Conservation (phyloP, 2,888 invertebrate genomes). For the Andrena minutula region DNA sequence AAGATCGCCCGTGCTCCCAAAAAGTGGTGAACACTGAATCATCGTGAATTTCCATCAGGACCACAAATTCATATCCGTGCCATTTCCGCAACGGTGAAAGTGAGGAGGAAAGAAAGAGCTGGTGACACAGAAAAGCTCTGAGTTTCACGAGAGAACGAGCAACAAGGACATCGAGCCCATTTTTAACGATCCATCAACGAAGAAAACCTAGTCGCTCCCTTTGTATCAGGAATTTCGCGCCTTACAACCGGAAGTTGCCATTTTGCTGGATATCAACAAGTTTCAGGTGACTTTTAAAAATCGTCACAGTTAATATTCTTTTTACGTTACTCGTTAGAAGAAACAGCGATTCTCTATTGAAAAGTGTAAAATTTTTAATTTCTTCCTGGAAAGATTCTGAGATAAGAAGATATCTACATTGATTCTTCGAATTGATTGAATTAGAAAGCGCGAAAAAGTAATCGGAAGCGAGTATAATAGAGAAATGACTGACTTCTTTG, state of each 20-base stretch:
- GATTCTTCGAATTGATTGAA: not conserved
- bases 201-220: not conserved
- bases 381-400: not conserved
- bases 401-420: not conserved
- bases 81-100: conserved; percentile 56
- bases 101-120: conserved; percentile 29
- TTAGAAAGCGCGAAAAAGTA: not conserved
- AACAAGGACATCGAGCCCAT: not conserved
- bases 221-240: not conserved
- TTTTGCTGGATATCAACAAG: not conserved
- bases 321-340: not conserved
- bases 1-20: not conserved
- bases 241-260: conserved; percentile 4
- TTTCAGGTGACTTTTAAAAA: conserved; percentile 1
- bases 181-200: not conserved
- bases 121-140: conserved; percentile 30
- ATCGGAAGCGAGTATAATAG: not conserved
- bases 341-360: not conserved
- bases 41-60: not conserved
- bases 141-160: conserved; percentile 29
- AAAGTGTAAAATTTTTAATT: not conserved
- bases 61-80: not conserved
- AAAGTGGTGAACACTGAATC: not conserved
- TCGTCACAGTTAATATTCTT: not conserved
- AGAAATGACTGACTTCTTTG: no score